Evolutionary conservation across 2,113 vertebrate species (phyloP).

Genomic region (Gallinago jamesoni): DNA sequence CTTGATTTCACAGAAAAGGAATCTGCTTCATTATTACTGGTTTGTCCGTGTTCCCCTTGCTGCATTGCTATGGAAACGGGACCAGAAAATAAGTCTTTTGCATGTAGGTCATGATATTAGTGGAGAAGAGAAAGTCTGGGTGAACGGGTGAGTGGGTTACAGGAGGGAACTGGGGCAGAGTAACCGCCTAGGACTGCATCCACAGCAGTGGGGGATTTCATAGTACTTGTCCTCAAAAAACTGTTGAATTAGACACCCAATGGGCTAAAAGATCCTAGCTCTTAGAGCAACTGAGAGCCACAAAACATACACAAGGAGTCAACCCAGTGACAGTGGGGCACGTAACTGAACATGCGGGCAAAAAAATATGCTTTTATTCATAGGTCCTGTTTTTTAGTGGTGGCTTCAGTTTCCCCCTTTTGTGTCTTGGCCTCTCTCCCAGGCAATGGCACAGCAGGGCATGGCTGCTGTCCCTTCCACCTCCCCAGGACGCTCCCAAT

Average conservation of each 20-base stretch:
- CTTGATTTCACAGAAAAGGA: background rate
- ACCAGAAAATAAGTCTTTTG: conserved; percentile 8
- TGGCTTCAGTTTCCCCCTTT: background rate
- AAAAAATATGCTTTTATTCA: background rate
- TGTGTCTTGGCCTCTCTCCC: background rate
- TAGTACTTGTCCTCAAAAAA: background rate
- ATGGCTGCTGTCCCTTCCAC: background rate
- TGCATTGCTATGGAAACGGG: conserved; percentile 58
- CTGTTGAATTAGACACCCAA: background rate
- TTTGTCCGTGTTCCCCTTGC: background rate
- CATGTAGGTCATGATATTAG: conserved; percentile 48
- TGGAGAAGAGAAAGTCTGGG: background rate
- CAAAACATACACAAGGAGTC: background rate
- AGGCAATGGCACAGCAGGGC: fast-evolving
- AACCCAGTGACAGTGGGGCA: background rate
- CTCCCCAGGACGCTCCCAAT: background rate
- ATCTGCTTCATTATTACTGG: background rate
- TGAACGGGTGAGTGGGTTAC: background rate
- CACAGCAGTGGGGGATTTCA: background rate
- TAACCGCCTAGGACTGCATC: background rate
- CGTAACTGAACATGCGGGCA: background rate
- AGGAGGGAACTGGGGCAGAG: background rate
- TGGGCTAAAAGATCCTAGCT: background rate
- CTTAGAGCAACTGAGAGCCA: background rate
- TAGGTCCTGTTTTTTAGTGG: background rate